Base-by-base conservation (phyloP, 37 sponge, comb jelly and placozoan species). In the Eunapius fragilis region DNA sequence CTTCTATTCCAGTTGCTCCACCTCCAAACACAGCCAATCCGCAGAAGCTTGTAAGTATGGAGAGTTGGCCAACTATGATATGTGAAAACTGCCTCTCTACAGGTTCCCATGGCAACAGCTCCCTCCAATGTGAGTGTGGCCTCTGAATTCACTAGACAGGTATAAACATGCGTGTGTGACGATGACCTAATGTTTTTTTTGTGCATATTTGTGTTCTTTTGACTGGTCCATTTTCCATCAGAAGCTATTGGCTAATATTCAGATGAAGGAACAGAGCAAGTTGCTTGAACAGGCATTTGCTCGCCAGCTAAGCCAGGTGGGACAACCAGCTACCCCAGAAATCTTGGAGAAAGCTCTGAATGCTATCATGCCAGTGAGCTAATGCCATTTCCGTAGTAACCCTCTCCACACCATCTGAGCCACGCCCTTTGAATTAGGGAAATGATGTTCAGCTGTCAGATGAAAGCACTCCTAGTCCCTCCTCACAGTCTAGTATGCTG, bases 71-170 rank as follows among this genome's bases (percentile, higher is more conserved):
- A 33, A 4, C 36, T 76, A 45, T 5, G 32, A 7, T n/a, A 27
- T 28, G 1, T 72, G 31, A 33, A 0, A 72, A 72, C 31, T 72
- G 73, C 12, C 73, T 19, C 13, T 19, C 50, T 68, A 58, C 50
- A 91, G 91, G 92, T 94, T 58, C 86, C 95, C 72, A 88, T 91
- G 78, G 95, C 95, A 41, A 83, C 95, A 3, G 86, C 88, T 32
- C 95, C 95, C 22, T 73, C 89, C 31, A 87, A 89, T 28, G 35
- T 91, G 35, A 76, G 67, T 72, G 86, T 83, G 5, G 87, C 87
- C 10, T 85, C 91, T 34, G 74, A 84, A 7, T 50, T 84, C 17
- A 90, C 89, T 5, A 94, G 90, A 72, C 91, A 85, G 87, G 87
- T 87, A 32, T 45, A 0, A n/a, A n/a, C n/a, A n/a, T n/a, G n/a